Conservation (phyloP, 2,113 vertebrate species). For the Vimba vimba region DNA sequence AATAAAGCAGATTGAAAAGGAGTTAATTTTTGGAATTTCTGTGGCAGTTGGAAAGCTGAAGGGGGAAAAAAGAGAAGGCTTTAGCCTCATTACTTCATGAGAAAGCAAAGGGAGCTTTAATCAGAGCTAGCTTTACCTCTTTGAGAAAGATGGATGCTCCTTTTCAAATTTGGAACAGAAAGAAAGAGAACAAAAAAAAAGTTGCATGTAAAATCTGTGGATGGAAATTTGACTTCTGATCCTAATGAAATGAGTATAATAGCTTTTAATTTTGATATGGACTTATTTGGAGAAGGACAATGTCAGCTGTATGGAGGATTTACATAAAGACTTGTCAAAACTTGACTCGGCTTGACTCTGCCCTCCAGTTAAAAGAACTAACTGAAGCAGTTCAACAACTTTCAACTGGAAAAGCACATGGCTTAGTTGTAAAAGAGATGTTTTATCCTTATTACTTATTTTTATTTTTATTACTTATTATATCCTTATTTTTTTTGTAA, state of each 20-base stretch:
- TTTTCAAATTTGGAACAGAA: background rate
- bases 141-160: background rate
- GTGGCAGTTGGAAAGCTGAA: background rate
- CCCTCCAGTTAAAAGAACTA: no score
- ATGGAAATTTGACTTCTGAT: background rate
- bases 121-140: background rate
- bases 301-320: no score
- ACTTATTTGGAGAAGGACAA: background rate
- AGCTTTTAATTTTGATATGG: background rate
- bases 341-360: no score
- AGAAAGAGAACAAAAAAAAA: background rate
- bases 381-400: background rate
- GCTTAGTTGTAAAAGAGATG: background rate
- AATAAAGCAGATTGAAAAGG: background rate
- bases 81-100: background rate
- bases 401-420: background rate
- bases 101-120: slow-evolving; percentile 1
- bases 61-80: background rate
- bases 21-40: background rate
- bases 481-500: no score
- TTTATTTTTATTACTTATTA: no score
- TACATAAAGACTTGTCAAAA: no score
- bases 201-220: background rate
- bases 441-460: no score
- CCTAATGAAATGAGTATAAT: background rate